phyloP scores from a whole-genome alignment of 2,888 invertebrate genomes.

The Glaucopsyche alexis region DNA sequence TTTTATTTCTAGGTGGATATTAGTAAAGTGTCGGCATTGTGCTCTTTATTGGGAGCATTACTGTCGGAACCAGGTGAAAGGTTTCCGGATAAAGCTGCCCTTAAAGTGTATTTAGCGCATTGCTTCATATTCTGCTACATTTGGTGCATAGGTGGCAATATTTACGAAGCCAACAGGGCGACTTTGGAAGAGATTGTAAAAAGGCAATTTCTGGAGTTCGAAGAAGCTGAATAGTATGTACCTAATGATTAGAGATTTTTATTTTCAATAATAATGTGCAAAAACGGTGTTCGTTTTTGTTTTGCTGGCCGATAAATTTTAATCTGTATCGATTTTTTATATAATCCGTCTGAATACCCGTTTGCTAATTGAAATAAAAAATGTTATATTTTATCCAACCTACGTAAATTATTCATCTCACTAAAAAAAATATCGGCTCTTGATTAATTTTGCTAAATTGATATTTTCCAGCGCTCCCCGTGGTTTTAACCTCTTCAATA shows the following conservation, averaged over 20 bases:
- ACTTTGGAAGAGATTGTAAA: slow-evolving; percentile 85
- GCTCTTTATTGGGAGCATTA: slow-evolving; percentile 85
- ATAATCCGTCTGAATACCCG: not conserved
- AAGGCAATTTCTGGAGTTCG: slow-evolving; percentile 84
- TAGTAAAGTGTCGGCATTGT: slow-evolving; percentile 88
- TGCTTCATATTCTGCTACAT: slow-evolving; percentile 90
- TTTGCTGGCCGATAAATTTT: not conserved
- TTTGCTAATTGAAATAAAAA: not conserved
- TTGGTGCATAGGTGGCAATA: slow-evolving; percentile 94
- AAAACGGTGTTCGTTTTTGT: no score
- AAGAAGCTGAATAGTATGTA: slow-evolving; percentile 80
- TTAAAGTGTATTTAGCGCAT: slow-evolving; percentile 84
- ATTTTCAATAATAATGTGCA: slow-evolving; percentile 25
- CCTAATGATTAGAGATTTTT: not conserved
- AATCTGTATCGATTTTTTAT: not conserved
- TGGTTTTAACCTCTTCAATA: slow-evolving; percentile 85
- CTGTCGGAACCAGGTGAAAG: slow-evolving; percentile 82
- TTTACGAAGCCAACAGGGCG: slow-evolving; percentile 84
- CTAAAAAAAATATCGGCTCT: not conserved
- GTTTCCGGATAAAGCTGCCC: slow-evolving; percentile 80
- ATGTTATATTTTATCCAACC: not conserved
- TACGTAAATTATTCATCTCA: not conserved
- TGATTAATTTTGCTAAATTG: not conserved
- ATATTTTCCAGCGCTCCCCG: slow-evolving; percentile 83
- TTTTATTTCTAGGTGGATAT: slow-evolving; percentile 83